Evolutionary conservation across 1,140 invertebrate species (phyloP).

Genomic region (Micrasema longulum): DNA sequence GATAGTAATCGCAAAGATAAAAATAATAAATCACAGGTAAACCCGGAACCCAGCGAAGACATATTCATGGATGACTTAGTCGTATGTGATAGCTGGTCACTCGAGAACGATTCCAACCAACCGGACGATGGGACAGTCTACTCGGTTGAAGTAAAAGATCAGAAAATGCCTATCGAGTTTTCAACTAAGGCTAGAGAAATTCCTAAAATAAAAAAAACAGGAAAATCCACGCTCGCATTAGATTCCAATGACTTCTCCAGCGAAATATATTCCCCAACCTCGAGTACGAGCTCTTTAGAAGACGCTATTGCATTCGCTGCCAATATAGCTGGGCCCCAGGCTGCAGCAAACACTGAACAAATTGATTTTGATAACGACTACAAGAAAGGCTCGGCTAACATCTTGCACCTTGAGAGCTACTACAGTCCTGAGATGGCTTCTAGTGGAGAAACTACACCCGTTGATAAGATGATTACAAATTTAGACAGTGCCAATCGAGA

Average conservation of each 20-base stretch:
- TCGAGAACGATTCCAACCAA: constrained; percentile 59
- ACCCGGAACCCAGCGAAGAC: constrained; percentile 60
- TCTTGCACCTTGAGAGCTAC: constrained; percentile 18
- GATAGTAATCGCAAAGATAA: constrained; percentile 37
- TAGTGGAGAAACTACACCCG: constrained; percentile 35
- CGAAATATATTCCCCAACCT: constrained; percentile 24
- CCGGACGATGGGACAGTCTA: neutral
- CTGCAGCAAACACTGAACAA: neutral
- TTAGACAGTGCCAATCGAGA: neutral
- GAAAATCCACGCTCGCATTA: neutral
- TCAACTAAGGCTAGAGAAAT: neutral
- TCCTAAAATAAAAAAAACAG: neutral
- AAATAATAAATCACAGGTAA: too few relatives aligned
- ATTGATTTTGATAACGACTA: constrained; percentile 4
- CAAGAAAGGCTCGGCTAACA: neutral
- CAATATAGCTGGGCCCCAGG: neutral
- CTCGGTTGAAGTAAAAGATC: neutral
- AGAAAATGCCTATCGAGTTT: neutral
- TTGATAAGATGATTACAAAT: neutral
- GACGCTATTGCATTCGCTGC: constrained; percentile 11
- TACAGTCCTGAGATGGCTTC: constrained; percentile 50
- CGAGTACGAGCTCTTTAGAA: constrained; percentile 7
- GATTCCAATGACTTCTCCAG: constrained; percentile 21
- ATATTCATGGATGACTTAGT: constrained; percentile 63
- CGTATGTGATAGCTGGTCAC: constrained; percentile 65